Base-by-base conservation (phyloP, 2,888 invertebrate genomes). In the Agrochola lychnidis region DNA sequence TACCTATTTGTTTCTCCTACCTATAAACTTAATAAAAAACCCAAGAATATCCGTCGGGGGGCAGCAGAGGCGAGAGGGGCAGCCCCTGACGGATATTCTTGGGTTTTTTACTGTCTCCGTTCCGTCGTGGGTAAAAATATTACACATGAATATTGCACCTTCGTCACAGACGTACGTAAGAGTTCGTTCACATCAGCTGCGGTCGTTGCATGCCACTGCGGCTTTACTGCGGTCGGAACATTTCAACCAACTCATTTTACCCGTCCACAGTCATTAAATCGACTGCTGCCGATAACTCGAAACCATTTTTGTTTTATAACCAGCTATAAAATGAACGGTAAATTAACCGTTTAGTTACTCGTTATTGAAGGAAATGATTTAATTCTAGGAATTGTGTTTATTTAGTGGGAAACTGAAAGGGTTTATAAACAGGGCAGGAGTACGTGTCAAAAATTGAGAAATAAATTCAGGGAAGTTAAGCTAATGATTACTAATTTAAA, bases 131-230 rank as follows among this genome's bases (percentile, higher is more conserved):
- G 30, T 30, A 30, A 30, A 36, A 51, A n/a, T 51, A 14, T 36
- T 25, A 75, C 16, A 42, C 40, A 59, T n/a, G 40, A 51, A 25
- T 25, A 45, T 45, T 66, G 57, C 64, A 79, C 36, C 16, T 4
- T n/a, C 22, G 5, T 19, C 25, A 7, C 14, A 59, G 9, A 61
- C 25, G 12, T 19, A 61, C 25, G 12, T 19, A 45, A 63, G n/a
- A 63, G 63, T 82, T 71, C 63, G 19, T 83, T 61, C 63, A 69
- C 68, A 78, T 64, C 14, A 40, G 14, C 61, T 3, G 57, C 62
- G 51, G 51, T 57, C 42, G 51, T 83, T 68, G 84, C 81, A 79
- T 79, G 84, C 79, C 70, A 73, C 30, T 70, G 66, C 67, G 69
- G 79, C n/a, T 53, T 42, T 19, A 69, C 48, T 70, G 80, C 81